Conservation (phyloP, 2,113 vertebrate species). For the Callionymus lyra region DNA sequence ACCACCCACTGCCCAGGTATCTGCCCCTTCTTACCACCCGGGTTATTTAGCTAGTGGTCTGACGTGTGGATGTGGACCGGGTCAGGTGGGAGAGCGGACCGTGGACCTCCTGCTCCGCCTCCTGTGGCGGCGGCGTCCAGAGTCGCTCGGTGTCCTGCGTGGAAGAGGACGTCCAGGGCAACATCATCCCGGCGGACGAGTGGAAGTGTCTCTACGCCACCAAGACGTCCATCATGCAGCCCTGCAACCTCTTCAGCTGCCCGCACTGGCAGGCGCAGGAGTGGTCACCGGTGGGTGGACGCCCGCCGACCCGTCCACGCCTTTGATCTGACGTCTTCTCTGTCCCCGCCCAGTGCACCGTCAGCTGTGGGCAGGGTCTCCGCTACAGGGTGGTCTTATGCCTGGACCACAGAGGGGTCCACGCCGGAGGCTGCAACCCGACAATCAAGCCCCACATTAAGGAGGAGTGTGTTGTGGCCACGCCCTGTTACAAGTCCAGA, state of each 20-base stretch:
- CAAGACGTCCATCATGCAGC: conserved; percentile 81
- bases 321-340: conserved; percentile 4
- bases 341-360: conserved; percentile 75
- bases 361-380: conserved; percentile 92
- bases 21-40: conserved; percentile 32
- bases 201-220: conserved; percentile 97
- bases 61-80: conserved; percentile 1
- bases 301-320: conserved; percentile 12
- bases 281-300: conserved; percentile 86
- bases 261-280: conserved; percentile 96
- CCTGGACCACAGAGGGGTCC: conserved; percentile 87
- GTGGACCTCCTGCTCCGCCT: conserved; percentile 93
- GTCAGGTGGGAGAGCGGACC: conserved; percentile 92
- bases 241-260: conserved; percentile 92
- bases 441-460: conserved; percentile 95
- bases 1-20: conserved; percentile 94
- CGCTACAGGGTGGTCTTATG: conserved; percentile 93
- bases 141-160: conserved; percentile 90
- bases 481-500: conserved; percentile 89
- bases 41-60: background rate
- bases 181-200: conserved; percentile 81
- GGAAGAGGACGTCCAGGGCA: conserved; percentile 94
- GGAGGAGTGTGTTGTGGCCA: conserved; percentile 85
- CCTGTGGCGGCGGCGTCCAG: conserved; percentile 90
- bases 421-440: conserved; percentile 86